phyloP scores from a whole-genome alignment of 1,140 invertebrate genomes.

The Micrasema longulum region DNA sequence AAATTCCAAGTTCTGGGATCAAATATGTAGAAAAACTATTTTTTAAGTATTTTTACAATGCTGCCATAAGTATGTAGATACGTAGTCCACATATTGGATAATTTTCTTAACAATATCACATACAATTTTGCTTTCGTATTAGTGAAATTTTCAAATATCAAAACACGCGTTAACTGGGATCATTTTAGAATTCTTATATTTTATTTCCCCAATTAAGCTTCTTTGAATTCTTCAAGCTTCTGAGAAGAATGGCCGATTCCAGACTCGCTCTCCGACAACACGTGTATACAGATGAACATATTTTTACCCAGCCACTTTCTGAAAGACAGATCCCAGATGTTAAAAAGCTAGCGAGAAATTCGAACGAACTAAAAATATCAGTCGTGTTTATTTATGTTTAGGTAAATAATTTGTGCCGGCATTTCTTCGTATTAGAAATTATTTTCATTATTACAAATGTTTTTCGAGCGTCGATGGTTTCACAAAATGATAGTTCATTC shows the following conservation, averaged over 20 bases:
- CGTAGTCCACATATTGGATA: too few species aligned
- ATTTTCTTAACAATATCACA: too few species aligned
- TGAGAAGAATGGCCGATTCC: constrained; percentile 4
- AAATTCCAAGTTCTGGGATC: too few species aligned
- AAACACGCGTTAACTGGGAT: too few species aligned
- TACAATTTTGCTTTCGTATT: too few species aligned
- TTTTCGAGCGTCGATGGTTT: neutral
- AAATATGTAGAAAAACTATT: too few species aligned
- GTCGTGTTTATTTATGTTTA: constrained; percentile 21
- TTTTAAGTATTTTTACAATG: too few species aligned
- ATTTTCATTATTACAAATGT: constrained; percentile 18
- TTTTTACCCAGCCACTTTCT: constrained; percentile 37
- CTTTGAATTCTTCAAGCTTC: constrained; percentile 12
- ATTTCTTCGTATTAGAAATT: neutral
- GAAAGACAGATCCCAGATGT: constrained; percentile 27
- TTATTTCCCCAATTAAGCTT: constrained; percentile 18
- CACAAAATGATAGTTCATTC: too few species aligned
- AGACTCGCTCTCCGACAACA: constrained; percentile 5
- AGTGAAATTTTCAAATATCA: too few species aligned
- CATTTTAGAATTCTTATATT: too few species aligned
- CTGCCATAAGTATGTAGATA: too few species aligned
- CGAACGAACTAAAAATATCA: constrained; percentile 14
- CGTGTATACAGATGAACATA: constrained; percentile 33
- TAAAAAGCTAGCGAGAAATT: constrained; percentile 12
- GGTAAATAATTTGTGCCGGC: neutral